phyloP scores from a whole-genome alignment of 2,888 invertebrate genomes.

The Pseudococcus longispinus region DNA sequence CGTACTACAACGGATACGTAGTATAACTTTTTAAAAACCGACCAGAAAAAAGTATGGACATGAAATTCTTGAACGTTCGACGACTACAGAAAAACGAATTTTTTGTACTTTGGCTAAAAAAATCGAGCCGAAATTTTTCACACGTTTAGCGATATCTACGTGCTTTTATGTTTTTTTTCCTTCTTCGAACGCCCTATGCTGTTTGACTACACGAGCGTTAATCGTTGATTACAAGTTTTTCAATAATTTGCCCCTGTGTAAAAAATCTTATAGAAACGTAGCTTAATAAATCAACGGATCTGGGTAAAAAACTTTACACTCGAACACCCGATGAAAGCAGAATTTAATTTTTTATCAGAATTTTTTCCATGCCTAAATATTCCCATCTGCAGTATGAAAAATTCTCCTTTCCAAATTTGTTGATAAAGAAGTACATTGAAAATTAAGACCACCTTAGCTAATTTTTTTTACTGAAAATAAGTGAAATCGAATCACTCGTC shows the following conservation, averaged over 20 bases:
- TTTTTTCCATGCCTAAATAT: too few relatives aligned
- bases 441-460: too few relatives aligned
- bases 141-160: neutral
- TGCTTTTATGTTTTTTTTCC: neutral
- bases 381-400: too few relatives aligned
- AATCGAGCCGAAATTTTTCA: neutral
- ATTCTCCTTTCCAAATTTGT: too few relatives aligned
- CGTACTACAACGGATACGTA: neutral
- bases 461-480: too few relatives aligned
- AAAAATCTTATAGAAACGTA: neutral
- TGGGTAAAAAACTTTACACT: neutral
- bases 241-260: neutral
- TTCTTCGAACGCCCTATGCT: neutral
- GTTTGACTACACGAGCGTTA: conserved; percentile 21
- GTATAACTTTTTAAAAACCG: neutral
- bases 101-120: neutral
- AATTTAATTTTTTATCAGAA: neutral
- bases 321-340: neutral
- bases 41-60: neutral
- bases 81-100: neutral
- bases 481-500: too few relatives aligned
- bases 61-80: neutral
- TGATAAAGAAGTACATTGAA: too few relatives aligned
- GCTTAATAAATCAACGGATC: neutral
- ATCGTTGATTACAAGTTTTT: neutral